Percentiles rank a stretch among this genome's conserved stretches.
These are phyloP conservation scores for Ctenicera cuprea DNA, from an alignment of 2,888 invertebrate species.

Conservation along the genomic window DNA sequence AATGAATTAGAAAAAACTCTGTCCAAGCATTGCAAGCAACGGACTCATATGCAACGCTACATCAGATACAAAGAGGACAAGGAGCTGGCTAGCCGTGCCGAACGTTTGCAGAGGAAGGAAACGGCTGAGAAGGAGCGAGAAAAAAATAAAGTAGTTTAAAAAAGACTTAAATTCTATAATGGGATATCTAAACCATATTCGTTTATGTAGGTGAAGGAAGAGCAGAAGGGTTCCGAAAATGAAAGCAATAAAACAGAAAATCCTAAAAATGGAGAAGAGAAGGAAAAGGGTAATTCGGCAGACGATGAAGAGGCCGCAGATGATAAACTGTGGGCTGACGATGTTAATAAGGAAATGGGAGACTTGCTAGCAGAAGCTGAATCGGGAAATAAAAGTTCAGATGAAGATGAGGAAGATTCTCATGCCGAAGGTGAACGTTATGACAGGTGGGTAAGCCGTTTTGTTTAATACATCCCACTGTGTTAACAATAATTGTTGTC, in stretches of 20 bases:
- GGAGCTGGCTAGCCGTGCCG: constrained; percentile 82
- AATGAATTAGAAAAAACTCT: constrained; percentile 72
- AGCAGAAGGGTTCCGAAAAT: constrained; percentile 46
- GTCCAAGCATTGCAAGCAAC: constrained; percentile 81
- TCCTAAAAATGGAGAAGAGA: constrained; percentile 58
- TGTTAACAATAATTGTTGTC: not conserved
- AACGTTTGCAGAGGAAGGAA: constrained; percentile 79
- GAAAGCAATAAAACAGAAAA: constrained; percentile 58
- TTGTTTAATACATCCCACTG: not conserved
- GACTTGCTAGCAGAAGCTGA: constrained; percentile 83
- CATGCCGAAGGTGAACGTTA: constrained; percentile 74
- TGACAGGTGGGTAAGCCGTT: constrained; percentile 67
- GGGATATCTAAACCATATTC: not conserved
- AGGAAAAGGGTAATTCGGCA: constrained; percentile 54
- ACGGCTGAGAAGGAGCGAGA: constrained; percentile 73
- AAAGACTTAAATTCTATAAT: constrained; percentile 62
- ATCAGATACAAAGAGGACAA: constrained; percentile 86
- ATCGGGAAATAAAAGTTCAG: constrained; percentile 76
- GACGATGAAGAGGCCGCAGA: constrained; percentile 75
- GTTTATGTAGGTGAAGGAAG: constrained; percentile 19
- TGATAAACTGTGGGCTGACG: constrained; percentile 86
- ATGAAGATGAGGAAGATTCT: constrained; percentile 82
- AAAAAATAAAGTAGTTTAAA: constrained; percentile 71
- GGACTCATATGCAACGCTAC: constrained; percentile 85
- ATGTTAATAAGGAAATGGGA: constrained; percentile 86